A percentile compares a stretch with the other conserved stretches of the same genome.
Evolutionary conservation across 2,113 vertebrate genomes (phyloP).

Genomic region (Sturnus vulgaris): DNA sequence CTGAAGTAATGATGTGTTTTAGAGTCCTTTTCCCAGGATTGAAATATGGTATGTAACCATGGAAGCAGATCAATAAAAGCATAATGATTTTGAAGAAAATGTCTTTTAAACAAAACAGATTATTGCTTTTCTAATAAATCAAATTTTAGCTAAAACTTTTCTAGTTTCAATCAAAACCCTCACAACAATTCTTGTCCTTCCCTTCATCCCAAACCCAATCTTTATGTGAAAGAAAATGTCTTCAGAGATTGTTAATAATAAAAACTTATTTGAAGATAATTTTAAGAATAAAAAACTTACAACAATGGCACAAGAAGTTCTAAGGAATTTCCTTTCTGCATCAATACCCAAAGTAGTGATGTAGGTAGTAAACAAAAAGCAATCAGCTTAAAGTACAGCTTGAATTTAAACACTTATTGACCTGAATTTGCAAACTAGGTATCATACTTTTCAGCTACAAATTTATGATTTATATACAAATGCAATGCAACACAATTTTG

Average conservation of each 20-base stretch:
- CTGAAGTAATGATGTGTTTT: background rate
- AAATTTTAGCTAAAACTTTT: background rate
- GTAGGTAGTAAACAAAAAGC: background rate
- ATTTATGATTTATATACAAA: background rate
- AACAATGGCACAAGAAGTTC: background rate
- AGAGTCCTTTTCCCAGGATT: background rate
- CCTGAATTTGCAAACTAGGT: background rate
- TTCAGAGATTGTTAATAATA: background rate
- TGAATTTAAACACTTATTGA: background rate
- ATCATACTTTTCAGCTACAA: background rate
- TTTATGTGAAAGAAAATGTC: background rate
- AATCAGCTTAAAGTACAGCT: background rate
- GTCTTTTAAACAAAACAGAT: conserved; percentile 5
- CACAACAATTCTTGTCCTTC: background rate
- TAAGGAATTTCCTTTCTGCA: background rate
- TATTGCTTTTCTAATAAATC: conserved; percentile 8
- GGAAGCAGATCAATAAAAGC: conserved; percentile 4
- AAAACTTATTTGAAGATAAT: background rate
- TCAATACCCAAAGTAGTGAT: background rate
- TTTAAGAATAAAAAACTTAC: background rate
- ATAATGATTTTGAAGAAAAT: background rate
- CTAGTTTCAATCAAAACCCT: background rate
- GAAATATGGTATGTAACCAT: background rate
- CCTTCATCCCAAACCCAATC: background rate
- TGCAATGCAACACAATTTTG: background rate